phyloP scores from a whole-genome alignment of 2,797 vertebrate species.

The Otus scops region DNA sequence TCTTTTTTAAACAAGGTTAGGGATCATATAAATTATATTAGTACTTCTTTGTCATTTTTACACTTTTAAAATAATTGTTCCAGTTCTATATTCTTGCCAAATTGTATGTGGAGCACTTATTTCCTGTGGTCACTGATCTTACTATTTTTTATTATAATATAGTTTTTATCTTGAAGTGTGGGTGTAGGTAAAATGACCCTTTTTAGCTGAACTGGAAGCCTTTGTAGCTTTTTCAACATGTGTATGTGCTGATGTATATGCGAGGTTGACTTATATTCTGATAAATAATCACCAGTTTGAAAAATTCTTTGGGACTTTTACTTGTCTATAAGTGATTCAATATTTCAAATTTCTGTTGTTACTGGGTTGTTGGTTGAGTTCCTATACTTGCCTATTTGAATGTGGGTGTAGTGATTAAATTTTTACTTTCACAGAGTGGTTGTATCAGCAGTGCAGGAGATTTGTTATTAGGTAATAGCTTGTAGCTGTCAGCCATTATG shows the following conservation, averaged over 20 bases:
- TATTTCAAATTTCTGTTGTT: neutral
- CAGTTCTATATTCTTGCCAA: neutral
- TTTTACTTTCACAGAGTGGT: neutral
- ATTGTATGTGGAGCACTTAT: neutral
- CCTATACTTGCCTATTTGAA: neutral
- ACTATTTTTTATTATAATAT: neutral
- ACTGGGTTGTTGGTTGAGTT: neutral
- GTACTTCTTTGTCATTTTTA: neutral
- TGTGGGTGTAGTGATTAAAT: neutral
- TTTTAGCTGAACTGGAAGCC: neutral
- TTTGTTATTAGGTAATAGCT: neutral
- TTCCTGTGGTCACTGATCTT: neutral
- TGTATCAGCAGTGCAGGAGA: neutral
- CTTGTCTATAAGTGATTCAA: neutral
- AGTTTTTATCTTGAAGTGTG: neutral
- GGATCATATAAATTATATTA: neutral
- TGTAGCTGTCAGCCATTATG: neutral
- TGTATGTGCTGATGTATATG: neutral
- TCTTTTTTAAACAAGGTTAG: neutral
- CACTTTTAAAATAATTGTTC: neutral
- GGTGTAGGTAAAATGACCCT: neutral
- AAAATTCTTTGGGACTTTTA: neutral
- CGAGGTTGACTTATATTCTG: neutral
- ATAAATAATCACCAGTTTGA: neutral
- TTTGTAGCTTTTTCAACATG: neutral